Evolutionary conservation across 1,140 invertebrate species (phyloP), one percentile per base, ranked within the genome.

Genomic region (Berghia stephanieae): DNA sequence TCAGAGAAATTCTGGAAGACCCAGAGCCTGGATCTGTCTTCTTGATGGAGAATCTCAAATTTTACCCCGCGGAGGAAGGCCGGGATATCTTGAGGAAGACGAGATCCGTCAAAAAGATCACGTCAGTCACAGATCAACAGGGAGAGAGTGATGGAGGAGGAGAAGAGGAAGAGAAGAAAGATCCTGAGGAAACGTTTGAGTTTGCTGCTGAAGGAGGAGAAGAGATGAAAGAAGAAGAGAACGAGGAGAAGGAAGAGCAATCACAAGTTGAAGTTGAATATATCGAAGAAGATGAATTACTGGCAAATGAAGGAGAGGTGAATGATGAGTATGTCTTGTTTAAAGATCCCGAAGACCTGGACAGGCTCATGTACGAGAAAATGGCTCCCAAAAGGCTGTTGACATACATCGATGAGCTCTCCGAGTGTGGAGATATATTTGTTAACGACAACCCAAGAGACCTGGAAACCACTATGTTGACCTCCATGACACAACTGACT

Each of bases 41-140:
- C 57, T 60, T 75, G 36, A 75, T 75, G 73, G 73, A 75, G 57
- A 75, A 75, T 27, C 57, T 75, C 3, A 75, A 63, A 60, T 75
- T 75, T 42, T 75, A 75, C 57, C 73, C 73, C 13, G 73, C 73
- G 1, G 73, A 75, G 46, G 31, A 55, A 18, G 73, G 73, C 18
- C 31, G 8, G n/a, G 73, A 75, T n/a, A n/a, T n/a, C n/a, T n/a
- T n/a, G n/a, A n/a, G n/a, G n/a, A n/a, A n/a, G n/a, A n/a, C n/a
- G n/a, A n/a, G n/a, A n/a, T n/a, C n/a, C n/a, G n/a, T n/a, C n/a
- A n/a, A n/a, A n/a, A n/a, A n/a, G n/a, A n/a, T n/a, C n/a, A n/a
- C n/a, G n/a, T n/a, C n/a, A n/a, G n/a, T n/a, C 57, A 40, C 55
- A 4, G 73, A 40, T 16, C 46, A 36, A 21, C 6, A 5, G 5